phyloP scores from a whole-genome alignment of 2,113 vertebrate genomes.

The Pachyramphus minor region DNA sequence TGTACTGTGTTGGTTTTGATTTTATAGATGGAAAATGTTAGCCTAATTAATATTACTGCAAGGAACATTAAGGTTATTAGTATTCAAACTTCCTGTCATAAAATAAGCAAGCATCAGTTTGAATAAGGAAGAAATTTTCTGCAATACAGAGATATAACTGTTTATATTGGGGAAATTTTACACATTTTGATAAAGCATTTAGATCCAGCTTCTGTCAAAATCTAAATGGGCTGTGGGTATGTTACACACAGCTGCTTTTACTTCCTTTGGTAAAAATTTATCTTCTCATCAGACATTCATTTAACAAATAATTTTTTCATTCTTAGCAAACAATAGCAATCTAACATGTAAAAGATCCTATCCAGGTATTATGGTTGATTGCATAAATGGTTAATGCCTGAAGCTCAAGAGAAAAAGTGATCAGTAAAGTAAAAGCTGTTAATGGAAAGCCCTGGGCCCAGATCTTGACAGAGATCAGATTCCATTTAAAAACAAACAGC shows the following conservation, averaged over 20 bases:
- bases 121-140: constrained; percentile 1
- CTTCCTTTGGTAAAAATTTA: background rate
- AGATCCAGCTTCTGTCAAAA: background rate
- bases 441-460: constrained; percentile 3
- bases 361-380: background rate
- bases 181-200: background rate
- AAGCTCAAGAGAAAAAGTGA: background rate
- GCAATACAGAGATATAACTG: background rate
- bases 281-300: background rate
- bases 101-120: background rate
- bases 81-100: background rate
- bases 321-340: background rate
- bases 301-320: background rate
- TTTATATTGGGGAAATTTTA: background rate
- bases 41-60: constrained; percentile 25
- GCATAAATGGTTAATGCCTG: constrained; percentile 10
- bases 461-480: constrained; percentile 14
- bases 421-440: constrained; percentile 13
- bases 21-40: background rate
- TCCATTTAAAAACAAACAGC: constrained; percentile 36
- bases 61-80: background rate
- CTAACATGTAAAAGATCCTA: constrained; percentile 1
- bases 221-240: background rate
- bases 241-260: background rate
- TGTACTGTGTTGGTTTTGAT: background rate